These are phyloP conservation scores for Micoletzkya japonica DNA, from an alignment of 2,888 invertebrate genomes.

Conservation along the genomic window DNA sequence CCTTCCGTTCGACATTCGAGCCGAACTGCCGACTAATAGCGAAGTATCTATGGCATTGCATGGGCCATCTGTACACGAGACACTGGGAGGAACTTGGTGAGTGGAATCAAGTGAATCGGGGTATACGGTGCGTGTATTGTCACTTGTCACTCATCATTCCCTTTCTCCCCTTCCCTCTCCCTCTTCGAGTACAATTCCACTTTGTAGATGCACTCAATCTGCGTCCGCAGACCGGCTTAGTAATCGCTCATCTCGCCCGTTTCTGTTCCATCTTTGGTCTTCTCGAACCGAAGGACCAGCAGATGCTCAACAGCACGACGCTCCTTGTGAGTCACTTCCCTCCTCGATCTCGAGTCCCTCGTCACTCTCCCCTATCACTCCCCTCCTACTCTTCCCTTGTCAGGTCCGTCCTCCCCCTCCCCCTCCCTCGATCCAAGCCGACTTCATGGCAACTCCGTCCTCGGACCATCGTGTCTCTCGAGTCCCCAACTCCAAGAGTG, in stretches of 20 bases:
- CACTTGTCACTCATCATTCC: too few species aligned
- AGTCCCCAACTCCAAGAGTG: slow-evolving; percentile 58
- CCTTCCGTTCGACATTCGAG: slow-evolving; percentile 54
- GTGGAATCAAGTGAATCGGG: too few species aligned
- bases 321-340: slow-evolving; percentile 2
- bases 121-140: too few species aligned
- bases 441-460: slow-evolving; percentile 26
- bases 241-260: slow-evolving; percentile 54
- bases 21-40: slow-evolving; percentile 48
- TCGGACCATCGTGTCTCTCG: slow-evolving; percentile 36
- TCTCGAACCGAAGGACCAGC: slow-evolving; percentile 46
- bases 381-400: neutral
- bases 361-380: neutral
- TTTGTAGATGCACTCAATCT: slow-evolving; percentile 48
- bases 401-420: slow-evolving; percentile 37
- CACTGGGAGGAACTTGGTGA: slow-evolving; percentile 59
- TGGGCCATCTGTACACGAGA: slow-evolving; percentile 58
- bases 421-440: slow-evolving; percentile 27
- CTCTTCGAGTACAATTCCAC: too few species aligned
- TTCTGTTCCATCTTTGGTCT: slow-evolving; percentile 42
- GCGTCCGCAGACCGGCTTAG: slow-evolving; percentile 54
- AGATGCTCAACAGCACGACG: slow-evolving; percentile 39
- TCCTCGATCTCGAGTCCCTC: neutral
- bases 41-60: slow-evolving; percentile 56
- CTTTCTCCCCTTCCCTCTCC: too few species aligned